These are phyloP conservation scores for Lobophora halterata DNA, from an alignment of 2,888 invertebrate genomes.

Conservation along the genomic window DNA sequence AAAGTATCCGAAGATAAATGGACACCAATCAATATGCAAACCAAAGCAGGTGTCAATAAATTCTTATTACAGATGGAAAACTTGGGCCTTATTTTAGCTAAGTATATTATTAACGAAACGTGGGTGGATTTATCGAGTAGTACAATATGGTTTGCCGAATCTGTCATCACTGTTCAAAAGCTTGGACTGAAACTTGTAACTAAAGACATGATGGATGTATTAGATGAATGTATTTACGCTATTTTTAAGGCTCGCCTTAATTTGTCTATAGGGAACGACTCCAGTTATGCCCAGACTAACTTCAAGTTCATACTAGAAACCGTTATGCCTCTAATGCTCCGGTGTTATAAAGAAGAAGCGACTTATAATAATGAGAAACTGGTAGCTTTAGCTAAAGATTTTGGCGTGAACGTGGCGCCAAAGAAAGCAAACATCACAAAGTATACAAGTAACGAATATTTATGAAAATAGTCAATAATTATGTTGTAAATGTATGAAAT, in stretches of 20 bases:
- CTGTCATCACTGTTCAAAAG: slow-evolving; percentile 86
- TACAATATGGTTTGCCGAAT: slow-evolving; percentile 89
- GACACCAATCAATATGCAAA: slow-evolving; percentile 90
- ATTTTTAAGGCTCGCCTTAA: slow-evolving; percentile 88
- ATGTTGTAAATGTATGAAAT: slow-evolving; percentile 57
- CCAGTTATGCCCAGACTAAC: slow-evolving; percentile 81
- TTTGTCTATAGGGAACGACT: slow-evolving; percentile 69
- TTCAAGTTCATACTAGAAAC: slow-evolving; percentile 85
- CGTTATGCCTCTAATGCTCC: slow-evolving; percentile 83
- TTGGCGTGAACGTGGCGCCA: slow-evolving; percentile 76
- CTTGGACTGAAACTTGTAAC: slow-evolving; percentile 89
- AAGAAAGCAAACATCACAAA: slow-evolving; percentile 83
- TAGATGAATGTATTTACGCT: slow-evolving; percentile 86
- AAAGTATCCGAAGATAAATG: slow-evolving; percentile 91
- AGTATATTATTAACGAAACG: slow-evolving; percentile 81
- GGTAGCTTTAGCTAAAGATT: slow-evolving; percentile 75
- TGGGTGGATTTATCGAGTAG: slow-evolving; percentile 90
- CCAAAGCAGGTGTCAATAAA: slow-evolving; percentile 84
- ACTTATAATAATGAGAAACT: slow-evolving; percentile 81
- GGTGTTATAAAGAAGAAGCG: slow-evolving; percentile 81
- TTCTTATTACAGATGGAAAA: slow-evolving; percentile 86
- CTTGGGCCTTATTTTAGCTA: slow-evolving; percentile 84
- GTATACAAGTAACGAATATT: slow-evolving; percentile 85
- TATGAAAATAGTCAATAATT: slow-evolving; percentile 69
- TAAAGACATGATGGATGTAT: slow-evolving; percentile 86